Base-by-base conservation (phyloP, 1,140 invertebrate species). In the Schlechtendalia chinensis region DNA sequence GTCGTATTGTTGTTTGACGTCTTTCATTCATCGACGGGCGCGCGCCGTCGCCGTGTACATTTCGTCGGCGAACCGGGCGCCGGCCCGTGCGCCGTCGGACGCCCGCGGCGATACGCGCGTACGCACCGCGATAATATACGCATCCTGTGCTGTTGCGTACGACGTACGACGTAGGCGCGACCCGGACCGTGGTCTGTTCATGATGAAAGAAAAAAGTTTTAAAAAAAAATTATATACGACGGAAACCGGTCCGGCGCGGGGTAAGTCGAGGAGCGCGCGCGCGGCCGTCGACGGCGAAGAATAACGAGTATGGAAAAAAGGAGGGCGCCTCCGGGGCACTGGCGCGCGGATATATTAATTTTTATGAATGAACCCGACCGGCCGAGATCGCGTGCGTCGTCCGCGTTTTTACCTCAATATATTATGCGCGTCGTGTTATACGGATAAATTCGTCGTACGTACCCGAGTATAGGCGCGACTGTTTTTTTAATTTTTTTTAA, bases 1-100 rank as follows among this genome's bases (percentile, higher is more conserved):
- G n/a, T n/a, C n/a, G n/a, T n/a, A n/a, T n/a, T n/a, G n/a, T n/a
- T n/a, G n/a, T n/a, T n/a, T n/a, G n/a, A n/a, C n/a, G n/a, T n/a
- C n/a, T 63, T 63, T 29, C 63, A 65, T 39, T 65, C 63, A 65
- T 65, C 63, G 16, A 17, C 61, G 16, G 61, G 29, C 61, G 17
- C 61, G 29, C 61, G 29, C 27, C 29, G 29, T 5, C 72, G 72
- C 53, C 71, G 1, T 19, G 1, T 19, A 74, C 39, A 45, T 39
- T 67, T 67, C 63, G 22, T 67, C 63, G 63, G 32, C 10, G 50
- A 50, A 50, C 56, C 5, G 74, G 74, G 74, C 74, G 74, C 74
- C 74, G 59, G 74, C 54, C 32, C 22, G 65, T 39, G 61, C 63
- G 32, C 0, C 22, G 74, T 58, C 74, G 74, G 56, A 17, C 74